Percentiles rank a stretch among this genome's conserved stretches.
These are phyloP conservation scores for Pelochelys cantorii DNA, from an alignment of 2,797 vertebrate species.

Conservation along the genomic window DNA sequence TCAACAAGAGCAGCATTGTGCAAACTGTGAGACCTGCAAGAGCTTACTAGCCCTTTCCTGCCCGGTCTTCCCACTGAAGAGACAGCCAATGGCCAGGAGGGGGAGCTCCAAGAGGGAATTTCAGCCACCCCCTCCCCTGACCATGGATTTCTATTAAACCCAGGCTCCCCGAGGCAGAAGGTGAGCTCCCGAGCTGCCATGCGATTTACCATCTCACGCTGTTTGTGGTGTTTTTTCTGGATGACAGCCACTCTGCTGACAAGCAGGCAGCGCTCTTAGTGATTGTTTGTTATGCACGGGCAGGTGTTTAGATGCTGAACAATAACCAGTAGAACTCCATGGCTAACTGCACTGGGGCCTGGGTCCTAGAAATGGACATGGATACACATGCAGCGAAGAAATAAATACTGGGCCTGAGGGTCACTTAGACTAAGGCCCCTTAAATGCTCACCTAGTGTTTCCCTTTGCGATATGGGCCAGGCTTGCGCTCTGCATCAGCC, in stretches of 20 bases:
- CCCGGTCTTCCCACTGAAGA: background rate
- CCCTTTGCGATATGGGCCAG: background rate
- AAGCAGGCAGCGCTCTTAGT: slow-evolving; percentile 14
- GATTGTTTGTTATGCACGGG: slow-evolving; percentile 45
- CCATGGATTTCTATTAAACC: slow-evolving; percentile 61
- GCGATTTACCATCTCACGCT: slow-evolving; percentile 65
- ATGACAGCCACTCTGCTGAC: slow-evolving; percentile 32
- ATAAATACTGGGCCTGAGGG: background rate
- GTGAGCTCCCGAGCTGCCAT: slow-evolving; percentile 53
- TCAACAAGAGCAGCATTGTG: background rate
- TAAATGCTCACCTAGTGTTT: background rate
- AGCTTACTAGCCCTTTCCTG: background rate
- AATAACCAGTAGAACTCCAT: slow-evolving; percentile 22
- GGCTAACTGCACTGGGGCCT: slow-evolving; percentile 3
- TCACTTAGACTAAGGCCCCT: background rate
- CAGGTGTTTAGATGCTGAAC: slow-evolving; percentile 52
- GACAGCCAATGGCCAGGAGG: fast-evolving
- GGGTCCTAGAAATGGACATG: slow-evolving; percentile 3
- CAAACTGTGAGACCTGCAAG: slow-evolving; percentile 16
- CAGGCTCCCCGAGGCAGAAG: slow-evolving; percentile 63
- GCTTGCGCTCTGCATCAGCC: background rate
- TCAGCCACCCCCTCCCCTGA: slow-evolving; percentile 19
- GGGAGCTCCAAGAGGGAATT: background rate
- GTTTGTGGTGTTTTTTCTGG: slow-evolving; percentile 56
- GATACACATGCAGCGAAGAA: background rate